Evolutionary conservation across 1,140 invertebrate species (phyloP), one percentile per base, ranked within the genome.

Genomic region (Cotesia glomerata): DNA sequence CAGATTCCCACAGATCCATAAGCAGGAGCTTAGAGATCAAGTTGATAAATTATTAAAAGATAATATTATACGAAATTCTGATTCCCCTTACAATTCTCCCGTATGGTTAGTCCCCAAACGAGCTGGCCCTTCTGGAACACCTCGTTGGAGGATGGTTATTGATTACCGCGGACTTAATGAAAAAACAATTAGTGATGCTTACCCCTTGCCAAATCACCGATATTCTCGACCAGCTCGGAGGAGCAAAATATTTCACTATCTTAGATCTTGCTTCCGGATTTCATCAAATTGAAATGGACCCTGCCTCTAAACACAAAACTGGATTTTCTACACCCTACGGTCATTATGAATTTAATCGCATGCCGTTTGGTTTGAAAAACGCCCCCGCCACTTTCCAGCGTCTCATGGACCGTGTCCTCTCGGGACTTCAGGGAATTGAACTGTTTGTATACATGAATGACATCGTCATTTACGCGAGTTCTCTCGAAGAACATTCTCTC

Each of bases 51-150:
- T 71, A 63, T 65, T 81, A 36, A 65, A 80, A 26, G 74, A 80
- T 11, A 75, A 82, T 59, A 81, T 84, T 45, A 82, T 84, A 5
- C n/a, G 79, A 79, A 85, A 75, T 56, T 80, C 76, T 1, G 74
- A 71, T 18, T 79, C 79, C 0, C 81, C 84, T 8, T 84, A 81
- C 74, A 82, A 74, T 64, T n/a, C n/a, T n/a, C n/a, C n/a, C n/a
- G n/a, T n/a, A n/a, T n/a, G n/a, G n/a, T n/a, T n/a, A n/a, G n/a
- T n/a, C n/a, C n/a, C n/a, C n/a, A n/a, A n/a, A n/a, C n/a, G n/a
- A n/a, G n/a, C n/a, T n/a, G n/a, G n/a, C n/a, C n/a, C n/a, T n/a
- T n/a, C n/a, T n/a, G n/a, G n/a, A n/a, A n/a, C n/a, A n/a, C n/a
- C n/a, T n/a, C n/a, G n/a, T n/a, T n/a, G n/a, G n/a, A n/a, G n/a